Evolutionary conservation across 2,888 invertebrate genomes (phyloP), one percentile per base, ranked within the genome.

Genomic region (Parelbella ahira): DNA sequence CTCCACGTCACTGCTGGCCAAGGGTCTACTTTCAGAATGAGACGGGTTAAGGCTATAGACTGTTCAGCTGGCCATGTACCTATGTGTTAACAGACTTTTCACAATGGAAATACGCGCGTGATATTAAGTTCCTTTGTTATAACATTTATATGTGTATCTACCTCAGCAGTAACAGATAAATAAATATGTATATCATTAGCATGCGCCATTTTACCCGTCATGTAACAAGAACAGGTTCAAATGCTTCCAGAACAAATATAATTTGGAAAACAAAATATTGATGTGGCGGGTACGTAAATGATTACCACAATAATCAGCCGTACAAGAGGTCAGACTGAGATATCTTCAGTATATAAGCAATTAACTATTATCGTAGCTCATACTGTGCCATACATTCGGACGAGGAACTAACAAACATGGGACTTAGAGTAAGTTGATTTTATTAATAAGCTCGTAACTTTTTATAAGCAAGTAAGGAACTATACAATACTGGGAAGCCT

Each of bases 201-300:
- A 7, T 8, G 15, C 4, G 8, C 8, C 15, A 4, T 9, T 5
- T 15, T 15, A 15, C 18, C 18, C 15, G 8, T 29, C 18, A 15
- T 12, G 8, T 7, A n/a, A n/a, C n/a, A n/a, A n/a, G n/a, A n/a
- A n/a, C n/a, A n/a, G n/a, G n/a, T n/a, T n/a, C n/a, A n/a, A n/a
- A n/a, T n/a, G n/a, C n/a, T n/a, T n/a, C n/a, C n/a, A n/a, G n/a
- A n/a, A 15, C 29, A 5, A 9, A 9, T 2, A 29, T 8, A 29
- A 29, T 24, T 24, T 9, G 15, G 34, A 34, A 34, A 34, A 34
- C 34, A 34, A 34, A 34, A 34, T 34, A 34, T 24, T 34, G 23
- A 34, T 34, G 34, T 34, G 24, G 9, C 13, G 5, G 1, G 13
- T 34, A 8, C 3, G 13, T n/a, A 9, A 1, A 23, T 15, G 23